Conservation (phyloP, 2,797 vertebrate species). For the Myotis findleyi region DNA sequence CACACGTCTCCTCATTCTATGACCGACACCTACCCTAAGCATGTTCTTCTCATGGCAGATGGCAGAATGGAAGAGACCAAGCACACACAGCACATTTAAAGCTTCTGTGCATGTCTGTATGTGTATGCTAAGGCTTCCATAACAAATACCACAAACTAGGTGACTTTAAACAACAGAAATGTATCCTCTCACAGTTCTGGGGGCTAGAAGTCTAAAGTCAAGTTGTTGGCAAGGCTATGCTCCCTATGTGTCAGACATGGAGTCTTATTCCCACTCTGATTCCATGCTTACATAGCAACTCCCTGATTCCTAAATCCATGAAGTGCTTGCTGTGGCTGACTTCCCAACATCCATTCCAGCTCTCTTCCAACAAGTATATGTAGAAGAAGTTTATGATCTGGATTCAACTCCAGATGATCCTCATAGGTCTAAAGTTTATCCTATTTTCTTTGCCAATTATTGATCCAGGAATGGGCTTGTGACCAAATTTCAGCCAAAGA, state of each 20-base stretch:
- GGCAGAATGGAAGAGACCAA: conserved; percentile 3
- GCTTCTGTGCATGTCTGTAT: not conserved
- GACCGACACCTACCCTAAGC: not conserved
- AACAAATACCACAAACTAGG: not conserved
- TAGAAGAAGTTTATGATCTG: not conserved
- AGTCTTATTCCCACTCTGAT: not conserved
- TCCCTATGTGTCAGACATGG: not conserved
- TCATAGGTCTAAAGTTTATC: not conserved
- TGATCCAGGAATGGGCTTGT: not conserved
- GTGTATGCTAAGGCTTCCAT: not conserved
- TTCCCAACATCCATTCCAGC: not conserved
- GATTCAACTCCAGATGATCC: not conserved
- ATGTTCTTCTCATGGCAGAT: not conserved
- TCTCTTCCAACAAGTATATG: not conserved
- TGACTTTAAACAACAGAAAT: not conserved
- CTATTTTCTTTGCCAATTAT: not conserved
- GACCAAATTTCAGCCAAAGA: conserved; percentile 1
- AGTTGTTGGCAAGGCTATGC: not conserved
- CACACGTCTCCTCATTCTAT: not conserved
- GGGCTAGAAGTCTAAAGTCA: not conserved
- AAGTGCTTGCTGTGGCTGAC: not conserved
- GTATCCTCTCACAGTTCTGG: not conserved
- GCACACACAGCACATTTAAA: not conserved
- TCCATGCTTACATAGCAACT: not conserved
- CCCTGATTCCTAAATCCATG: not conserved